phyloP scores from a whole-genome alignment of 2,888 invertebrate species.

The Idaea straminata region DNA sequence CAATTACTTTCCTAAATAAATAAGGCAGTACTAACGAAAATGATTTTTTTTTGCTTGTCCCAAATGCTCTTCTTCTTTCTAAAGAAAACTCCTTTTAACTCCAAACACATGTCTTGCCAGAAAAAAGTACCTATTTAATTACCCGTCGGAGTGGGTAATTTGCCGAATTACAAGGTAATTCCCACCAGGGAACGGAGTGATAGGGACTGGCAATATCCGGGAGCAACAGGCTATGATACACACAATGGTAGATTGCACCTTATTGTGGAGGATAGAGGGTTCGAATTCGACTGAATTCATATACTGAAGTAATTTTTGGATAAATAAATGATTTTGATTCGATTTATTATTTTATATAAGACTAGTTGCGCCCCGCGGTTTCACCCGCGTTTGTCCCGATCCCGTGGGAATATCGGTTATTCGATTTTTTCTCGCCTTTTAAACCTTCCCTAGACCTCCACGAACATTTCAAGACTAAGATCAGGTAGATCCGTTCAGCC shows the following conservation, averaged over 20 bases:
- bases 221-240: conserved; percentile 58
- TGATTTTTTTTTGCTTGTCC: no score
- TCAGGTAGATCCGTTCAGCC: no score
- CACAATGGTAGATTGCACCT: background rate
- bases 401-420: no score
- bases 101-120: conserved; percentile 23
- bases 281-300: background rate
- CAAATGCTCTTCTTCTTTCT: background rate
- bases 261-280: background rate
- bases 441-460: no score
- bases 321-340: background rate
- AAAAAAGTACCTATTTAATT: conserved; percentile 65
- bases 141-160: conserved; percentile 65
- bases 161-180: conserved; percentile 72
- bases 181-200: conserved; percentile 58
- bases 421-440: no score
- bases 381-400: no score
- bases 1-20: no score
- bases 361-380: no score
- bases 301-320: background rate
- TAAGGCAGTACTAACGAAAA: no score
- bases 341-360: background rate
- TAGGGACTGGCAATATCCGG: conserved; percentile 71
- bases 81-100: background rate
- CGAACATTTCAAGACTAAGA: no score